Evolutionary conservation across 1,140 invertebrate species (phyloP), one percentile per base, ranked within the genome.

Genomic region (Leptopilina boulardi): DNA sequence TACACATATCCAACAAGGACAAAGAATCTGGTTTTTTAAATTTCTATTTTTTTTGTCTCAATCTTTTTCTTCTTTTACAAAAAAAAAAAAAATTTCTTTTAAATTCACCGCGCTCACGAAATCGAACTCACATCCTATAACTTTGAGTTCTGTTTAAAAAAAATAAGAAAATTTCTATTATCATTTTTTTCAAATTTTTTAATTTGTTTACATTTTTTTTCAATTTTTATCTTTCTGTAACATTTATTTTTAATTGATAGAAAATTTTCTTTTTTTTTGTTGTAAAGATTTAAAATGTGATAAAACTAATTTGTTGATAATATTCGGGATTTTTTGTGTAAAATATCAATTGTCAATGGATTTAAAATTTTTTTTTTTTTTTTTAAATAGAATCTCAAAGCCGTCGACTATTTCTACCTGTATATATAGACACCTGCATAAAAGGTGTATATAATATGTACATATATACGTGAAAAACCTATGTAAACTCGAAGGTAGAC

Each of bases 21-120:
- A 79, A 75, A 56, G 70, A 73, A 51, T 21, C 38, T 15, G 73
- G 30, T 23, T 54, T 78, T 11, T 74, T 74, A 26, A 13, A 59
- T n/a, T 23, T 34, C 26, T n/a, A 66, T n/a, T 34, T 66, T 59
- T 66, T 15, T 51, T 51, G 1, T 18, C 15, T n/a, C 15, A 51
- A 51, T 51, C 47, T 18, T 51, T 42, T 18, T 15, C 13, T 47
- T 47, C 42, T 47, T 47, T 11, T 2, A 0, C 42, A 15, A 47
- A 47, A 47, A 51, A 51, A 38, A 38, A 38, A 9, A 38, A 38
- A 38, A 9, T 38, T 38, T 9, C 34, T 38, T 38, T 38, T 9
- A 38, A 38, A 38, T 38, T 6, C n/a, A 6, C 47, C 47, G 6
- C 47, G 6, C 15, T 51, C 47, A 51, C n/a, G n/a, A 51, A 51